Percentiles rank a stretch among this genome's conserved stretches.
phyloP scores from a whole-genome alignment of 1,140 invertebrate genomes.

The Euglossa dilemma region DNA sequence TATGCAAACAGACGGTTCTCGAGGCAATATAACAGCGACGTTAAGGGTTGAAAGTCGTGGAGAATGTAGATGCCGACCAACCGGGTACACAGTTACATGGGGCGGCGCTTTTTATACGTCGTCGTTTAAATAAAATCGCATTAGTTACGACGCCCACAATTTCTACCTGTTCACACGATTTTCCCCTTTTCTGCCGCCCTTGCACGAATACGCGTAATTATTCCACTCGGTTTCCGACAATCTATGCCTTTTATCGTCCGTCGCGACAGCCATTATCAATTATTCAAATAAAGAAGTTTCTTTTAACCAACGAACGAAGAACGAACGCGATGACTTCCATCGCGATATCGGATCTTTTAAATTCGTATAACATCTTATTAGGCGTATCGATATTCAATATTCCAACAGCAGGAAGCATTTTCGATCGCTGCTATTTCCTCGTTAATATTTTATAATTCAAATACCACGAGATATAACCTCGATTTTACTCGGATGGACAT shows the following conservation, averaged over 20 bases:
- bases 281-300: not conserved
- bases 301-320: not conserved
- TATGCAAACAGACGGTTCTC: constrained; percentile 78
- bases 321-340: too few species aligned
- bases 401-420: not conserved
- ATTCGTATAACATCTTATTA: not conserved
- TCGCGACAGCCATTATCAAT: not conserved
- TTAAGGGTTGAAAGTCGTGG: constrained; percentile 46
- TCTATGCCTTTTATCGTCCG: not conserved
- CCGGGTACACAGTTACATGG: constrained; percentile 37
- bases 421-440: not conserved
- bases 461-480: not conserved
- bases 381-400: not conserved
- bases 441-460: not conserved
- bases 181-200: too few species aligned
- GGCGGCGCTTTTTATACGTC: constrained; percentile 66
- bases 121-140: constrained; percentile 51
- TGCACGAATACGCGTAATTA: not conserved
- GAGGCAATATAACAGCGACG: constrained; percentile 69
- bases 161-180: constrained; percentile 14
- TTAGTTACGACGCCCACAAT: constrained; percentile 22
- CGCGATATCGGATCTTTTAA: not conserved
- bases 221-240: not conserved
- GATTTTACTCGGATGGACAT: not conserved
- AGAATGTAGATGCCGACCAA: constrained; percentile 38